phyloP scores from a whole-genome alignment of 2,113 vertebrate genomes.

The Cettia cetti region DNA sequence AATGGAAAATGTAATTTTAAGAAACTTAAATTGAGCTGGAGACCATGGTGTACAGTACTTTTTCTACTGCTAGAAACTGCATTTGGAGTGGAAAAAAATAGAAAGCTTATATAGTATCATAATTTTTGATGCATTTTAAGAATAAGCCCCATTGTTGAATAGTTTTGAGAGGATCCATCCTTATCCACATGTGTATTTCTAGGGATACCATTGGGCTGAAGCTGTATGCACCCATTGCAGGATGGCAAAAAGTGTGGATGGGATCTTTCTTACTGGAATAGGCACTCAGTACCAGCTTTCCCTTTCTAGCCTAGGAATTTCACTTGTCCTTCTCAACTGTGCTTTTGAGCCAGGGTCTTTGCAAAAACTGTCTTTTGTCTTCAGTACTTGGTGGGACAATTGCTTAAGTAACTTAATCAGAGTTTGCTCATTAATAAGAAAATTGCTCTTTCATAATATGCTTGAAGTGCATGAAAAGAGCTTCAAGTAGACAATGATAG shows the following conservation, averaged over 20 bases:
- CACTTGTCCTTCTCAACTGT: background rate
- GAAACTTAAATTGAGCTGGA: background rate
- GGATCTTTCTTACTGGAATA: background rate
- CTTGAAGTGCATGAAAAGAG: background rate
- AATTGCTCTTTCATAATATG: constrained; percentile 20
- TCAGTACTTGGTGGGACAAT: background rate
- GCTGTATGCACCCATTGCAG: background rate
- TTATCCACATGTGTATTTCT: background rate
- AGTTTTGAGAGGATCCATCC: background rate
- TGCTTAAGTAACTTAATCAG: background rate
- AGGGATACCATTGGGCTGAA: background rate
- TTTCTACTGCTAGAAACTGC: background rate
- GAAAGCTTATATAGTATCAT: background rate
- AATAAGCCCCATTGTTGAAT: background rate
- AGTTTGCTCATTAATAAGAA: background rate
- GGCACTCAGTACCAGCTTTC: background rate
- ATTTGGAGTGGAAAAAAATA: background rate
- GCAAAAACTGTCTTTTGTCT: background rate
- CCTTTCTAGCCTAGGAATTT: background rate
- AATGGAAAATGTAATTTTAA: background rate
- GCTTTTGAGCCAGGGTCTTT: background rate
- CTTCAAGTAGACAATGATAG: constrained; percentile 20
- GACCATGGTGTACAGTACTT: background rate
- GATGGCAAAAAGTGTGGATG: background rate
- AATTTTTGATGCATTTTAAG: background rate